These are phyloP conservation scores for Leptinotarsa tumamoca DNA, from an alignment of 2,888 invertebrate species.

Conservation along the genomic window DNA sequence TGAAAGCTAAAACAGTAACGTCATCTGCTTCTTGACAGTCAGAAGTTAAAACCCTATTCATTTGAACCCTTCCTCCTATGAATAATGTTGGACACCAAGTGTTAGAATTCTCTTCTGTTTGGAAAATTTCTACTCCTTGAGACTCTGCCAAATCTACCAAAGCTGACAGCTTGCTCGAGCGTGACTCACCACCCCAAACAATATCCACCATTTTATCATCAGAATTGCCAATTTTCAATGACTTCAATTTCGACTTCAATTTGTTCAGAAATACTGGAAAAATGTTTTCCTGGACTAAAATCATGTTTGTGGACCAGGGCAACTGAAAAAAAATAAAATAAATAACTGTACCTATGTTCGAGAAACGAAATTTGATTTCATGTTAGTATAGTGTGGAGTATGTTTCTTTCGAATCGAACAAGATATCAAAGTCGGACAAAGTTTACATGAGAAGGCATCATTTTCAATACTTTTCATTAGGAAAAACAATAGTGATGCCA, in stretches of 20 bases:
- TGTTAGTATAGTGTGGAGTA: background rate
- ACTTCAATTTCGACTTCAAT: constrained; percentile 61
- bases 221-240: constrained; percentile 60
- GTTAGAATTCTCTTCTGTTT: constrained; percentile 42
- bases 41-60: constrained; percentile 53
- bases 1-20: constrained; percentile 67
- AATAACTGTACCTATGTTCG: background rate
- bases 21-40: constrained; percentile 51
- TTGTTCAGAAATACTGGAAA: constrained; percentile 65
- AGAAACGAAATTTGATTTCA: background rate
- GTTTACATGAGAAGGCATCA: no score
- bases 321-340: constrained; percentile 60
- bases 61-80: constrained; percentile 56
- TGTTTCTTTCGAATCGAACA: no score
- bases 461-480: no score
- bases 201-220: constrained; percentile 67
- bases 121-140: constrained; percentile 57
- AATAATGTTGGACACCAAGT: constrained; percentile 59
- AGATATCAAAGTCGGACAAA: no score
- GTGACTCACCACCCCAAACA: constrained; percentile 61
- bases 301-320: constrained; percentile 68
- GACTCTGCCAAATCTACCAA: constrained; percentile 51
- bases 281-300: constrained; percentile 70
- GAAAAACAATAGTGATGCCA: no score
- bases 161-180: constrained; percentile 52